These are phyloP conservation scores for Falcunculus frontatus DNA, from an alignment of 2,113 vertebrate genomes.

Conservation along the genomic window DNA sequence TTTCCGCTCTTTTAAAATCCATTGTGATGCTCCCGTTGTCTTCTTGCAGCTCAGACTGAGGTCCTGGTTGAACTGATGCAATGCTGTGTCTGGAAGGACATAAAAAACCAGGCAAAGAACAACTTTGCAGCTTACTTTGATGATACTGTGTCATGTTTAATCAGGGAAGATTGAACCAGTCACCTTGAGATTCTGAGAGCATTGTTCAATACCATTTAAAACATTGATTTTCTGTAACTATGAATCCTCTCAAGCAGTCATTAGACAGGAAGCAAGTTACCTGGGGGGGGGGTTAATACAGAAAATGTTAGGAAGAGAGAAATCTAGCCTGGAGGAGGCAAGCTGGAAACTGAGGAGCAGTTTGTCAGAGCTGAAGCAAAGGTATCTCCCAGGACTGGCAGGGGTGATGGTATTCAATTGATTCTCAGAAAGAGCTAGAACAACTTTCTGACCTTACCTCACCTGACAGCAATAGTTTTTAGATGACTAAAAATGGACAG, in stretches of 20 bases:
- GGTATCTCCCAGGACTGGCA: constrained; percentile 17
- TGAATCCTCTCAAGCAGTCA: constrained; percentile 66
- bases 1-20: background rate
- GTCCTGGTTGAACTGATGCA: background rate
- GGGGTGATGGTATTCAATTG: background rate
- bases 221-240: constrained; percentile 71
- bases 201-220: constrained; percentile 65
- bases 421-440: constrained; percentile 32
- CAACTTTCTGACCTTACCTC: constrained; percentile 25
- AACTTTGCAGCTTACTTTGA: constrained; percentile 40
- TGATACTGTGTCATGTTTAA: constrained; percentile 59
- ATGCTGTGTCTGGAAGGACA: background rate
- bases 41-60: background rate
- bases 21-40: background rate
- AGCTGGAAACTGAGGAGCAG: constrained; percentile 28
- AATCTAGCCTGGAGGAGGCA: constrained; percentile 52
- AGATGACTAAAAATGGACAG: background rate
- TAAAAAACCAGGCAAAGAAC: background rate
- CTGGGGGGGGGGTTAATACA: constrained; percentile 9
- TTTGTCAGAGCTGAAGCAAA: constrained; percentile 55
- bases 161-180: constrained; percentile 59
- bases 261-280: constrained; percentile 63
- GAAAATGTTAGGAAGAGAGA: constrained; percentile 47
- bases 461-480: background rate
- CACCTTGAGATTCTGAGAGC: constrained; percentile 66